Base-by-base conservation (phyloP, 2,113 vertebrate species). In the Plectropomus leopardus region DNA sequence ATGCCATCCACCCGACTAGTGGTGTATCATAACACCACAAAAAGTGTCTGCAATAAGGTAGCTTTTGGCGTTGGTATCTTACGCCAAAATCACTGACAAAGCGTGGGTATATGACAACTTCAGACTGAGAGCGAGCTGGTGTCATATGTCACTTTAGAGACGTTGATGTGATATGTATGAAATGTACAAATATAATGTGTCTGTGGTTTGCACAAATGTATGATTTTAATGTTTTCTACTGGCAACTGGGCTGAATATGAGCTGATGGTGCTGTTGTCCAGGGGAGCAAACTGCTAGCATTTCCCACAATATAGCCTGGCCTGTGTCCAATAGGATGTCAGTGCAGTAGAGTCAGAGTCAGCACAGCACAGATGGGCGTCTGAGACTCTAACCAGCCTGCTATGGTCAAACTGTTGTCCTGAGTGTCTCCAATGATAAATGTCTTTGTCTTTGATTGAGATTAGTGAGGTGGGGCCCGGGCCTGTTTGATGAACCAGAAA, bases 401-500 rank as follows among this genome's bases (percentile, higher is more conserved):
- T 90, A 76, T 84, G 34, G 78, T 89, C 91, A 93, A 89, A 92
- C 93, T 91, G 94, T 93, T 91, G 92, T 92, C 92, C 92, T 91
- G 89, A 74, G 85, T 92, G 92, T 93, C 90, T 92, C 84, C 92
- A 84, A 90, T 97, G 97, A 98, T 94, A 96, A 97, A 98, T 94
- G 95, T 90, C 93, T 1, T 36, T 87, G 94, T 93, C 94, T 96
- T 96, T 96, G 96, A 96, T 95, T 94, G 95, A 97, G 95, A 96
- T 90, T 82, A 90, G 93, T 95, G 94, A 97, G 96, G 95, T 96
- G 96, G 95, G 94, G 94, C 95, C 87, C 76, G 87, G 94, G 93
- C 91, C 94, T 86, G 87, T 97, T 96, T 97, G 96, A 97, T 96
- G 97, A 97, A 97, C 93, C 96, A 96, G 96, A 97, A 97, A 96